Evolutionary conservation across 2,113 vertebrate genomes (phyloP).

Genomic region (Calyptomena viridis): DNA sequence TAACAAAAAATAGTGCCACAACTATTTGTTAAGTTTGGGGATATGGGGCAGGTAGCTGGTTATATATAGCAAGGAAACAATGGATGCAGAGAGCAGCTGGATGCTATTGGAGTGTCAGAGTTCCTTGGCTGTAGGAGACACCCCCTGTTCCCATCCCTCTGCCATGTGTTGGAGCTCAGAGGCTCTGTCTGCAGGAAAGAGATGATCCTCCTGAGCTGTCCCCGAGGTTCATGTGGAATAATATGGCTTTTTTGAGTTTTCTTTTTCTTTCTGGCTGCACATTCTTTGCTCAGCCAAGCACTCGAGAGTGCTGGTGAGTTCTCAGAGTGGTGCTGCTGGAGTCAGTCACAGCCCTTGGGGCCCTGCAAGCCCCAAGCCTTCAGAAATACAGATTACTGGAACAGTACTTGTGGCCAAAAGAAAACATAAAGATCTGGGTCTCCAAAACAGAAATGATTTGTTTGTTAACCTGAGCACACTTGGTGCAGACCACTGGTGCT

Average conservation of each 20-base stretch:
- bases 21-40: neutral
- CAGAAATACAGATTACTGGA: neutral
- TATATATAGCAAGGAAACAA: neutral
- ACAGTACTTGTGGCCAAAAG: neutral
- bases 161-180: accelerated
- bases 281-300: neutral
- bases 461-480: neutral
- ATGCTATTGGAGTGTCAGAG: neutral
- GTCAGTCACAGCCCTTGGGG: neutral
- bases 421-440: neutral
- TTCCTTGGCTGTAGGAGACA: neutral
- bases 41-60: neutral
- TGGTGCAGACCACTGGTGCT: neutral
- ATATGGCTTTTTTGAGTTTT: neutral
- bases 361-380: neutral
- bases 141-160: neutral
- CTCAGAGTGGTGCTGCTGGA: neutral
- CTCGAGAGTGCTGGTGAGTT: neutral
- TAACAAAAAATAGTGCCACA: neutral
- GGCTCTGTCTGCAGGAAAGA: neutral
- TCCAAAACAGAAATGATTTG: neutral
- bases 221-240: neutral
- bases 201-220: neutral
- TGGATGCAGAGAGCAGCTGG: neutral
- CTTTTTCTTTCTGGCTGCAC: neutral